Evolutionary conservation across 2,888 invertebrate genomes (phyloP).

Genomic region (Heliconius cydno): DNA sequence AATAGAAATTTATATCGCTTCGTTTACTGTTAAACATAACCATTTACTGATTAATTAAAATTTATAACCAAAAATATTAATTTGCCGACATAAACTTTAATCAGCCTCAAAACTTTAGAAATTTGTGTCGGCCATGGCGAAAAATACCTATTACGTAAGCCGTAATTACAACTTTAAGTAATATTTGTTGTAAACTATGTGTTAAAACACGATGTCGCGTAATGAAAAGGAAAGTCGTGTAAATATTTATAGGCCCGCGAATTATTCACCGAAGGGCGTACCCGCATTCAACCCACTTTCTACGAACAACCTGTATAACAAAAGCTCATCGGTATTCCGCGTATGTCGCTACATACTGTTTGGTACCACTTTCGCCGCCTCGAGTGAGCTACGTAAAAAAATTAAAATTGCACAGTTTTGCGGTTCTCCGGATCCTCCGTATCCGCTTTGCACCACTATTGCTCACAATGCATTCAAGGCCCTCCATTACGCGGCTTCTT

Average conservation of each 20-base stretch:
- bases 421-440: constrained; percentile 63
- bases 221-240: constrained; percentile 79
- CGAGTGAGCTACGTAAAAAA: constrained; percentile 50
- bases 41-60: background rate
- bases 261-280: constrained; percentile 81
- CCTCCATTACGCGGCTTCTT: constrained; percentile 46
- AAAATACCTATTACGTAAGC: constrained; percentile 63
- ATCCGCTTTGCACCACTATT: constrained; percentile 60
- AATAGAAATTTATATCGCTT: background rate
- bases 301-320: constrained; percentile 69
- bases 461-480: constrained; percentile 61
- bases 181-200: constrained; percentile 67
- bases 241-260: constrained; percentile 80
- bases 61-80: background rate
- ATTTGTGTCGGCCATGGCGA: constrained; percentile 54
- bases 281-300: constrained; percentile 79
- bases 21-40: background rate
- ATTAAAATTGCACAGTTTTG: constrained; percentile 59
- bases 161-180: constrained; percentile 72
- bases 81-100: background rate
- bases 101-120: background rate
- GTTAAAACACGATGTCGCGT: constrained; percentile 65
- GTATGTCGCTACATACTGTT: constrained; percentile 64
- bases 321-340: constrained; percentile 81
- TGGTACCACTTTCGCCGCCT: constrained; percentile 72